A percentile compares a stretch with the other conserved stretches of the same genome.
phyloP scores from a whole-genome alignment of 2,797 vertebrate genomes.

The Poliocrania exsul region DNA sequence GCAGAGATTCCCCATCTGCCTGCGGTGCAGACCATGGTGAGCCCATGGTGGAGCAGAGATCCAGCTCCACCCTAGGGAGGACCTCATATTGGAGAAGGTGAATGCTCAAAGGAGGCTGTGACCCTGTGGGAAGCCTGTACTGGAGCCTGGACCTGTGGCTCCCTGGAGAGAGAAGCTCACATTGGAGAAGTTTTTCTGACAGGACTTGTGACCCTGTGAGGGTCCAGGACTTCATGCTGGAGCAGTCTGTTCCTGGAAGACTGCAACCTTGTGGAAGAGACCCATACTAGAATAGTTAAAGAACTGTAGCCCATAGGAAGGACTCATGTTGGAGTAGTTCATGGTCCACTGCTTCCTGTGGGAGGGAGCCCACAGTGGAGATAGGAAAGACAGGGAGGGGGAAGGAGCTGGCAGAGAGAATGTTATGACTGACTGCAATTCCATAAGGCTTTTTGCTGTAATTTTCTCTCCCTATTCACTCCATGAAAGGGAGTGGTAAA shows the following conservation, averaged over 20 bases:
- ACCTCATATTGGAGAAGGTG: fast-evolving
- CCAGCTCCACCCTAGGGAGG: not conserved
- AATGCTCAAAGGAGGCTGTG: not conserved
- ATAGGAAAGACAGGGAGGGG: not conserved
- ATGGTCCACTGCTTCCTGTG: fast-evolving
- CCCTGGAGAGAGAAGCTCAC: fast-evolving
- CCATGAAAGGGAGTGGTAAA: not conserved
- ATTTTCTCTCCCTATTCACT: not conserved
- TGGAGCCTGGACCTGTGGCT: not conserved
- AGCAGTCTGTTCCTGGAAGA: not conserved
- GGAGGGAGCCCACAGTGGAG: fast-evolving
- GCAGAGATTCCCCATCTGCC: not conserved
- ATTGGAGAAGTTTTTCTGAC: not conserved
- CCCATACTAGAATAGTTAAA: not conserved
- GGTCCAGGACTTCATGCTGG: fast-evolving
- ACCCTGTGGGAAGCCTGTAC: fast-evolving
- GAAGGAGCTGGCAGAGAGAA: not conserved
- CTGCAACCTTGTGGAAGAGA: not conserved
- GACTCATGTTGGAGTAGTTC: fast-evolving
- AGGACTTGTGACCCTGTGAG: fast-evolving
- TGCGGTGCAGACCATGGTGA: fast-evolving
- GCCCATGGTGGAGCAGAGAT: not conserved
- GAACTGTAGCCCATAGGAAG: fast-evolving
- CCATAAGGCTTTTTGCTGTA: fast-evolving
- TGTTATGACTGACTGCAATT: not conserved